phyloP scores from a whole-genome alignment of 2,113 vertebrate species.

The Callocephalon fimbriatum region DNA sequence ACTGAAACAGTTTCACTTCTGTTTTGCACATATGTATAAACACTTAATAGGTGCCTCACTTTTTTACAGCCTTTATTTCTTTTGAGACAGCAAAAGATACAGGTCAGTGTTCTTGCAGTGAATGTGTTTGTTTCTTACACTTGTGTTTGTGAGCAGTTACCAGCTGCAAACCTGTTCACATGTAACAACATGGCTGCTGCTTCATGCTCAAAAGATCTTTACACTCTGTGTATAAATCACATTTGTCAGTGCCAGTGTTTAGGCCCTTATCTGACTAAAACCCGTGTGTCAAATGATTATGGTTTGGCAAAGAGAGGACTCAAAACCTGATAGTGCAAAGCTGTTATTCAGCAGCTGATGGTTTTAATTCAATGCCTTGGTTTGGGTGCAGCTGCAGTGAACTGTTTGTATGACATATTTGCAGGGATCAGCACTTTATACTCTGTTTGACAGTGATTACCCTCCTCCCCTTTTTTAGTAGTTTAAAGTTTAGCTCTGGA shows the following conservation, averaged over 20 bases:
- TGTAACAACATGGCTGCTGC: background rate
- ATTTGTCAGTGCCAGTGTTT: background rate
- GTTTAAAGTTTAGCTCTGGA: background rate
- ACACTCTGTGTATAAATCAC: background rate
- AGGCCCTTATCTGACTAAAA: background rate
- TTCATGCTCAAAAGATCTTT: background rate
- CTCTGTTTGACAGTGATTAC: background rate
- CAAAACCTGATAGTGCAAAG: background rate
- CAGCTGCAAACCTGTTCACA: background rate
- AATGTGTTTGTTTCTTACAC: background rate
- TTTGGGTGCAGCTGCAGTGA: background rate
- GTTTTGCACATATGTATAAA: background rate
- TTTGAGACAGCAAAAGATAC: background rate
- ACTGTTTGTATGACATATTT: background rate
- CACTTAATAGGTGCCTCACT: background rate
- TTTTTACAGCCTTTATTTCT: background rate
- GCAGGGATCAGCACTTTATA: background rate
- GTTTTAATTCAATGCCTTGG: background rate
- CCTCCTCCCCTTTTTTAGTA: background rate
- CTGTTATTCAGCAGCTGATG: background rate
- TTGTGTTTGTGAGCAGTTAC: background rate
- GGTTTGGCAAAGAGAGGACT: background rate
- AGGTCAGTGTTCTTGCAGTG: background rate
- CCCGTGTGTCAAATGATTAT: rapidly evolving
- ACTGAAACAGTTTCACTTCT: constrained; percentile 71